Conservation (phyloP, 2,113 vertebrate genomes). For the Pithys albifrons region DNA sequence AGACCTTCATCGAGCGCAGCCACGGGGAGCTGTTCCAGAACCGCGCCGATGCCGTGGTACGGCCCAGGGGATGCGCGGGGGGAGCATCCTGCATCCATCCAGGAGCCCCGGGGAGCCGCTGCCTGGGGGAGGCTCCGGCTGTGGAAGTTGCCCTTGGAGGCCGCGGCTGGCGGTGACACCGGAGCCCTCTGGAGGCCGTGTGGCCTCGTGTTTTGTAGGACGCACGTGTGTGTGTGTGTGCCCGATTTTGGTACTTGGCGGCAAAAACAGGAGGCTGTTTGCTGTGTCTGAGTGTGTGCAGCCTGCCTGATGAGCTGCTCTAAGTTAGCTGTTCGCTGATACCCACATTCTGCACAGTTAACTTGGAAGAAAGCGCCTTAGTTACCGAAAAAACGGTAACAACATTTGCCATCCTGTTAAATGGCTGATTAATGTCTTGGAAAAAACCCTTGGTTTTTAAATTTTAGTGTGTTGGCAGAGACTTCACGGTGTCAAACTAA, state of each 20-base stretch:
- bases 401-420: too few relatives aligned
- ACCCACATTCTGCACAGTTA: rapidly evolving
- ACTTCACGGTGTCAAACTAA: rapidly evolving
- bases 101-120: background rate
- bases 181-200: rapidly evolving
- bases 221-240: background rate
- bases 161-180: rapidly evolving
- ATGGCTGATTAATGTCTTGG: too few relatives aligned
- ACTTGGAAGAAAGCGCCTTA: background rate
- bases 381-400: too few relatives aligned
- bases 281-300: background rate
- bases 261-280: background rate
- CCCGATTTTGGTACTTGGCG: background rate
- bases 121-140: rapidly evolving
- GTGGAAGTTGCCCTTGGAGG: background rate
- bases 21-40: constrained; percentile 84
- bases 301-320: background rate
- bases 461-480: background rate
- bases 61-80: background rate
- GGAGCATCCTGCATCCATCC: too few relatives aligned
- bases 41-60: constrained; percentile 88
- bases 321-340: rapidly evolving
- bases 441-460: too few relatives aligned
- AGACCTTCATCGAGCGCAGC: constrained; percentile 82
- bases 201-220: background rate